phyloP scores from a whole-genome alignment of 1,140 invertebrate genomes.

The Procambarus clarkii region DNA sequence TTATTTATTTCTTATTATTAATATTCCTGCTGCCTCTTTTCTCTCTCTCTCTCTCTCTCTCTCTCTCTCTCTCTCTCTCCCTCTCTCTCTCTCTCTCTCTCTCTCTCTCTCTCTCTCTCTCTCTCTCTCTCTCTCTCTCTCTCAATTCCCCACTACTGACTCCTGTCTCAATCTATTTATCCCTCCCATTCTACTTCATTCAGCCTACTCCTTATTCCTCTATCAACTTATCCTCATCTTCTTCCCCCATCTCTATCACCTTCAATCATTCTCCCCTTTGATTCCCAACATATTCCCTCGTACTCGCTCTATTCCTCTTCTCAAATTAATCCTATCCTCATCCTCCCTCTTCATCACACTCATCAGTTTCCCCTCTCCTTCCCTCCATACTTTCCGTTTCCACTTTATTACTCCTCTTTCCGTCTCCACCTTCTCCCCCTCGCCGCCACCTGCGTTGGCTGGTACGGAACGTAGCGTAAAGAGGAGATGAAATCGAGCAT shows the following conservation, averaged over 20 bases:
- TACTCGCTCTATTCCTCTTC: too few species aligned
- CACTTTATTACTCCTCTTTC: neutral
- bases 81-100: too few species aligned
- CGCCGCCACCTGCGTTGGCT: neutral
- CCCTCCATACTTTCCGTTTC: neutral
- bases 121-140: neutral
- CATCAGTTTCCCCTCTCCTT: neutral
- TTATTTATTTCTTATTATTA: too few species aligned
- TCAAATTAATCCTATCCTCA: neutral
- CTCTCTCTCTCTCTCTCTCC: too few species aligned
- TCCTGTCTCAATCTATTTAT: neutral
- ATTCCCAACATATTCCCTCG: neutral
- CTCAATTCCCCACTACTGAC: neutral
- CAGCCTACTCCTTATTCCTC: neutral
- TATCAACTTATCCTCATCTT: neutral
- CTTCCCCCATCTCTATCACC: neutral
- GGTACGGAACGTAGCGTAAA: slow-evolving; percentile 20
- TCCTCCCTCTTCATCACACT: neutral
- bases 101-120: too few species aligned
- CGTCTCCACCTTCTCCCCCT: neutral
- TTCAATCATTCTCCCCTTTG: neutral
- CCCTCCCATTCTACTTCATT: neutral
- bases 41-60: too few species aligned
- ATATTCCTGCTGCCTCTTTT: too few species aligned
- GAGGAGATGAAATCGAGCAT: slow-evolving; percentile 41